Evolutionary conservation across 2,888 invertebrate genomes (phyloP), one percentile per base, ranked within the genome.

Genomic region (Chirona hameri): DNA sequence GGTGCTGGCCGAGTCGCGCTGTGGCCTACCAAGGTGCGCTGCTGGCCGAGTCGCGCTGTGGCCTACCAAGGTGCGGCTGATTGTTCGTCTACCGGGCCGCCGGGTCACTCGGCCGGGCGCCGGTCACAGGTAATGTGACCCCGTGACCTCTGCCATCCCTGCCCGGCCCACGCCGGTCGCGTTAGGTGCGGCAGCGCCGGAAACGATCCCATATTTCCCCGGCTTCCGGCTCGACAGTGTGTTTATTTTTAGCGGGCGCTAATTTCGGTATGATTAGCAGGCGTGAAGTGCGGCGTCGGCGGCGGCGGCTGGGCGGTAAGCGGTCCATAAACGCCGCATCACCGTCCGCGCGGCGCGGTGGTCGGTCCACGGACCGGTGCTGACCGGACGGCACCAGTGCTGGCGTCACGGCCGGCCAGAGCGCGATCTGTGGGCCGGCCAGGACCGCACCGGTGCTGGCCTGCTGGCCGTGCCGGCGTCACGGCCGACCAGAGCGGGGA

Each of bases 241-340:
- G 69, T 69, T 69, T 69, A 69, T 29, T 15, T 69, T 69, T 69
- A 69, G n/a, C n/a, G n/a, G 69, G 27, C n/a, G 69, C 69, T 69
- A 69, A 69, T 69, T 69, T 29, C 15, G 69, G 29, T 4, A n/a
- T 29, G 4, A 29, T 69, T 69, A 29, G 69, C 29, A 0, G 69
- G 29, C 12, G 69, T 15, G 69, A 48, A 48, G 48, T 48, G 48
- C 57, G 57, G 21, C 57, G 21, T 21, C 21, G 57, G 7, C 57
- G 57, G 21, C 21, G 24, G 57, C 57, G 24, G 57, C 57, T 7
- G 21, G 57, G 7, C 24, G 48, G 7, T 48, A 12, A 7, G 48
- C 48, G 48, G 48, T 48, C 9, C 7, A 12, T 48, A 12, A 7
- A 48, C 48, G 57, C 57, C 57, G 57, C 57, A 9, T n/a, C n/a